Percentiles rank a stretch among this genome's conserved stretches.
phyloP scores from a whole-genome alignment of 2,888 invertebrate species.

The Drosophila pseudotalamancana region DNA sequence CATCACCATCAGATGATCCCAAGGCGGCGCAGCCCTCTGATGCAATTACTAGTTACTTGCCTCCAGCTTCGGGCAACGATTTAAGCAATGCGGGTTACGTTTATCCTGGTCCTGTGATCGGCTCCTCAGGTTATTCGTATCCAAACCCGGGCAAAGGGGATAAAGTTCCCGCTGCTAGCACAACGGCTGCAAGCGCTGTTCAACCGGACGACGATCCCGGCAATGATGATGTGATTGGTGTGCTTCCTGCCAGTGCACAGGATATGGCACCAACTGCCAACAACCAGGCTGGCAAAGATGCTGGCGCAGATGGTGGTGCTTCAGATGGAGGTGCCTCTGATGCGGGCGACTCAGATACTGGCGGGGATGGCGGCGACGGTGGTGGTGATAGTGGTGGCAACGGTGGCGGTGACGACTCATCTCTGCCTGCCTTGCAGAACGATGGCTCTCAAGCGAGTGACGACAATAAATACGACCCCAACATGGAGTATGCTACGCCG shows the following conservation, averaged over 20 bases:
- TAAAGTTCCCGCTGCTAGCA: slow-evolving; percentile 66
- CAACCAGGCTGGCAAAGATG: slow-evolving; percentile 45
- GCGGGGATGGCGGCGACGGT: not conserved
- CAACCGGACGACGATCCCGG: slow-evolving; percentile 56
- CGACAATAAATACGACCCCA: slow-evolving; percentile 74
- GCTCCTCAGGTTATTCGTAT: slow-evolving; percentile 55
- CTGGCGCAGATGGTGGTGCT: slow-evolving; percentile 1
- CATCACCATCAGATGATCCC: slow-evolving; percentile 73
- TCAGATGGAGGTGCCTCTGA: slow-evolving; percentile 11
- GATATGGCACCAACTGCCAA: slow-evolving; percentile 49
- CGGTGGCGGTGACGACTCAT: slow-evolving; percentile 5
- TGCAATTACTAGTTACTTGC: slow-evolving; percentile 80
- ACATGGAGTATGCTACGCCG: slow-evolving; percentile 82
- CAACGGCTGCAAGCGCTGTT: slow-evolving; percentile 32
- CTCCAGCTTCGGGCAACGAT: slow-evolving; percentile 80
- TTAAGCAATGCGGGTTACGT: slow-evolving; percentile 52
- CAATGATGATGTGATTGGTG: slow-evolving; percentile 71
- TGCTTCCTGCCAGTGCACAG: slow-evolving; percentile 78
- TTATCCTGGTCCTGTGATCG: slow-evolving; percentile 56
- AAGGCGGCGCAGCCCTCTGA: slow-evolving; percentile 70
- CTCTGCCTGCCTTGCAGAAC: slow-evolving; percentile 47
- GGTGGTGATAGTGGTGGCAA: not conserved
- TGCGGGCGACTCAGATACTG: not conserved
- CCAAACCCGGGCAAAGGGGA: slow-evolving; percentile 59
- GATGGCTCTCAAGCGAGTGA: slow-evolving; percentile 46